These are phyloP conservation scores for Chymomyza costata DNA, from an alignment of 1,140 invertebrate genomes.

Conservation along the genomic window DNA sequence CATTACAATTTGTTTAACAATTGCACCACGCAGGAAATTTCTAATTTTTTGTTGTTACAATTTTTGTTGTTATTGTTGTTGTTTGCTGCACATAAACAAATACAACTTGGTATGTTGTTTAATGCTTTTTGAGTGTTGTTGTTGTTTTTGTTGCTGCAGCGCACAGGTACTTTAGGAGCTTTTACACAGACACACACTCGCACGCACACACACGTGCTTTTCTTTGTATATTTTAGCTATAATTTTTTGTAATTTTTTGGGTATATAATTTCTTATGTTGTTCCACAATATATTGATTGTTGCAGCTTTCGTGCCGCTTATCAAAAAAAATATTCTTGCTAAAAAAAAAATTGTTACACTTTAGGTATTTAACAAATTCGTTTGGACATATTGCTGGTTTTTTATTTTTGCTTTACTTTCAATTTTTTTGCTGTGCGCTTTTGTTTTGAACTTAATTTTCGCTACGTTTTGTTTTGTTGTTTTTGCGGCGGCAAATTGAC, in stretches of 20 bases:
- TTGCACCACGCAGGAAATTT: conserved; percentile 55
- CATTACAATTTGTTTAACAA: conserved; percentile 72
- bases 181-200: too few relatives aligned
- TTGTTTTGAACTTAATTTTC: background rate
- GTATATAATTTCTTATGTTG: conserved; percentile 5
- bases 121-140: conserved; percentile 13
- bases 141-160: conserved; percentile 1
- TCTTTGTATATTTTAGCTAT: background rate
- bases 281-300: conserved; percentile 3
- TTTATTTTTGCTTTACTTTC: conserved; percentile 1
- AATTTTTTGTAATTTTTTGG: background rate
- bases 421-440: background rate
- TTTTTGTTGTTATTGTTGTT: conserved; percentile 7
- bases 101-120: conserved; percentile 18
- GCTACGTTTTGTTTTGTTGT: conserved; percentile 23
- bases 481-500: conserved; percentile 63
- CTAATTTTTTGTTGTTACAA: conserved; percentile 13
- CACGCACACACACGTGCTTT: too few relatives aligned
- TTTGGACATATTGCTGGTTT: background rate
- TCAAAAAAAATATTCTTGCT: conserved; percentile 15
- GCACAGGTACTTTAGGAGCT: too few relatives aligned
- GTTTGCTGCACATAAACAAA: conserved; percentile 17
- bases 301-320: background rate
- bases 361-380: background rate
- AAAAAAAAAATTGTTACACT: conserved; percentile 8